Base-by-base conservation (phyloP, 2,797 vertebrate genomes). In the Lagothrix lagotricha region DNA sequence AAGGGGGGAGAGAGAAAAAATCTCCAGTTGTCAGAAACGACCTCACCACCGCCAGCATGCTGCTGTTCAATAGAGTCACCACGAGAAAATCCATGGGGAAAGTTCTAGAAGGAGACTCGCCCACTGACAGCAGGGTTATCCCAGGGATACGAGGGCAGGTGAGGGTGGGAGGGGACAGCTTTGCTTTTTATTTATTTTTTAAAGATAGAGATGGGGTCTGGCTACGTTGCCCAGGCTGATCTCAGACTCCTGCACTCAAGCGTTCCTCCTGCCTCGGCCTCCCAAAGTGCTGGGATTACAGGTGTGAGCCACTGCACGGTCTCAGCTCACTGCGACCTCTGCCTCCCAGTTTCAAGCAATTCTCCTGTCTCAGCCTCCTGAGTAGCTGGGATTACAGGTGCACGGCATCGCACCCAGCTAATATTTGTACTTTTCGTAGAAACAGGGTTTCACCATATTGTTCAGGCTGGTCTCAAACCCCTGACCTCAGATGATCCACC, bases 371-470 rank as follows among this genome's bases (percentile, higher is more conserved):
- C 64, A 9, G 7, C 64, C n/a, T 70, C n/a, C 64, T 20, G n/a
- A 70, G 64, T 70, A 70, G n/a, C 67, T 70, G 17, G 17, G n/a
- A 36, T 5, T 70, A 70, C 17, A 10, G 67, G 67, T 17, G 4
- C 4, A 10, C 4, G 8, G 15, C 67, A n/a, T n/a, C 0, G 7
- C 8, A 20, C 17, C 2, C 8, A 10, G 67, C 67, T 20, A 70
- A 64, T 17, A 17, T 64, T 33, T 64, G 61, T 64, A 33, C 30
- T 17, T 64, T 64, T 33, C 17, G 14, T 64, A 64, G 61, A 64
- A 64, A 64, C 30, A 1, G 30, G 61, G 30, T 33, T 64, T 64
- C 61, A 64, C 30, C 14, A 28, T 28, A 58, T 58, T 64, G 30
- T 30, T 64, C 1, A 15, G 61, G 30, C 61, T 64, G 30, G 61